phyloP scores from a whole-genome alignment of 1,140 invertebrate genomes.

The Odontomachus brunneus region DNA sequence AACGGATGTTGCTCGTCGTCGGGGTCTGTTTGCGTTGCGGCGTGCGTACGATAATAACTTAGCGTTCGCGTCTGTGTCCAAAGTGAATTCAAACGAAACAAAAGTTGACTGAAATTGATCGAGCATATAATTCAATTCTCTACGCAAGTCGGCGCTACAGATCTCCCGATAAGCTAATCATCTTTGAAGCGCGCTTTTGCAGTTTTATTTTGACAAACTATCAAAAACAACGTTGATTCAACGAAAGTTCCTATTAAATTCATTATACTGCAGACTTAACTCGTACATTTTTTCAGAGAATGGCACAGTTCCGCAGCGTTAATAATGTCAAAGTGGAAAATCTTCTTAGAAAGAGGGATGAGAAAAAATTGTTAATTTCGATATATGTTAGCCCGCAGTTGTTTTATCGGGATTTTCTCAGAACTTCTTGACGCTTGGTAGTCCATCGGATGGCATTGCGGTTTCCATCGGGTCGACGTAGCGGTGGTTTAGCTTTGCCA shows the following conservation, averaged over 20 bases:
- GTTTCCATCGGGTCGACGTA: slow-evolving; percentile 72
- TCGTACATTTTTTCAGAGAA: neutral
- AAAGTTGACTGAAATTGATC: too few relatives aligned
- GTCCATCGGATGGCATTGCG: slow-evolving; percentile 9
- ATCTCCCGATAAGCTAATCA: too few relatives aligned
- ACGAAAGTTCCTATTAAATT: slow-evolving; percentile 16
- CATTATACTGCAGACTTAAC: neutral
- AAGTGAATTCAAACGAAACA: neutral
- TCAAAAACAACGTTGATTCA: neutral
- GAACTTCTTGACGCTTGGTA: slow-evolving; percentile 43
- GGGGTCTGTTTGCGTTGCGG: too few relatives aligned
- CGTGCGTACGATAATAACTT: neutral
- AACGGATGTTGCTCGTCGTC: neutral
- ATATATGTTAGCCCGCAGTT: neutral
- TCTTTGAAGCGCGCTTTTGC: too few relatives aligned
- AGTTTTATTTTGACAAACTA: too few relatives aligned
- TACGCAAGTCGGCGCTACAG: too few relatives aligned
- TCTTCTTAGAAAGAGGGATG: too few relatives aligned
- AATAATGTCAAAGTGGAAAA: neutral
- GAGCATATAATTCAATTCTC: too few relatives aligned
- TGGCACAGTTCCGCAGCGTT: neutral
- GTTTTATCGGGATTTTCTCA: slow-evolving; percentile 43
- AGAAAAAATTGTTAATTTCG: slow-evolving; percentile 22
- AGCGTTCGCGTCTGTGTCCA: neutral
- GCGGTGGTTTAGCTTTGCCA: slow-evolving; percentile 68